Conservation (phyloP, 2,888 invertebrate genomes). For the Synanthedon formicaeformis region DNA sequence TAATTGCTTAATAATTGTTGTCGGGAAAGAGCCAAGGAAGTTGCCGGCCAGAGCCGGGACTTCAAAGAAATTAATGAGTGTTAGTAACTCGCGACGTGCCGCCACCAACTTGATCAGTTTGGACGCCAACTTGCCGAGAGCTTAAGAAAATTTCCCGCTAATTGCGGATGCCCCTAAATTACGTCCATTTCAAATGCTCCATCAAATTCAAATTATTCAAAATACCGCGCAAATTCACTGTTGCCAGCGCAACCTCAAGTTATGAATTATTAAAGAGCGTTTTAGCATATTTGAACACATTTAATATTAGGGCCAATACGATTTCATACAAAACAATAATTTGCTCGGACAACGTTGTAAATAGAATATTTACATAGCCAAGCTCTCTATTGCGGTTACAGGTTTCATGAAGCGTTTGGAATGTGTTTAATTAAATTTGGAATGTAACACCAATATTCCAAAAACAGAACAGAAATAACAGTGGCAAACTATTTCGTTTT, state of each 20-base stretch:
- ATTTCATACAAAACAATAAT: neutral
- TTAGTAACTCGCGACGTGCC: conserved; percentile 64
- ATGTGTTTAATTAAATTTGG: no score
- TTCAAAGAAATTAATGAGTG: conserved; percentile 69
- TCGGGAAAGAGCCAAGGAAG: conserved; percentile 47
- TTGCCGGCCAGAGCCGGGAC: conserved; percentile 49
- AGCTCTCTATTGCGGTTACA: no score
- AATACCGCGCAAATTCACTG: conserved; percentile 28
- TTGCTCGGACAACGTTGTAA: neutral
- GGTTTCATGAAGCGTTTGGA: no score
- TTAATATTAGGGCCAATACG: neutral
- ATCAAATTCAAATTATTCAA: conserved; percentile 37
- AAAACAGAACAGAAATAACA: no score
- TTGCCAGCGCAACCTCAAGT: conserved; percentile 16
- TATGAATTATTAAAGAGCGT: conserved; percentile 26
- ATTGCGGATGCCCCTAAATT: conserved; percentile 38
- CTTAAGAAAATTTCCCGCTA: conserved; percentile 54
- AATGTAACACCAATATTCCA: no score
- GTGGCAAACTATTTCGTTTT: no score
- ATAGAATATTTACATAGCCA: no score
- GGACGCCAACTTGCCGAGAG: conserved; percentile 54
- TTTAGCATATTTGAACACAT: neutral
- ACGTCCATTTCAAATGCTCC: conserved; percentile 27
- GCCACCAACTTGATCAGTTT: conserved; percentile 62
- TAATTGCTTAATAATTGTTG: conserved; percentile 63